Base-by-base conservation (phyloP, 1,140 invertebrate genomes). In the Theocolax elegans region DNA sequence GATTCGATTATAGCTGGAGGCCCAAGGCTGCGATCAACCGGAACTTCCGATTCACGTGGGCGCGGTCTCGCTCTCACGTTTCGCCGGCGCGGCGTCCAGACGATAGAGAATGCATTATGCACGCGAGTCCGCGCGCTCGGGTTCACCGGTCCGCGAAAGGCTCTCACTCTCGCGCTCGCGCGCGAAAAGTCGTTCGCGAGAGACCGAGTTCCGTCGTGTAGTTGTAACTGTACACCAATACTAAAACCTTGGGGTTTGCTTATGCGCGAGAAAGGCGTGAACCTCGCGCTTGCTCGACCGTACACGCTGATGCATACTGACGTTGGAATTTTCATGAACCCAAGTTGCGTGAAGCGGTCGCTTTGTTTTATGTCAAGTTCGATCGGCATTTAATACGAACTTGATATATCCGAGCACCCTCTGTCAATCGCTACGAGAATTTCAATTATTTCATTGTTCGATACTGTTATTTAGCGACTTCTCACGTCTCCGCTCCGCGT, bases 101-200 rank as follows among this genome's bases (percentile, higher is more conserved):
- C 17, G 27, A 49, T 42, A 60, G 58, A 21, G 35, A 60, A 40
- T 65, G 35, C 29, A 62, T 60, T 60, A 66, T 54, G 71, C 53
- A 67, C 46, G 10, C 19, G 12, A 7, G 2, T 3, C 1, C 12
- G 25, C 12, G 1, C 21, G 9, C 23, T n/a, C 7, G 75, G 67
- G 77, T 81, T 83, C 77, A 78, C 66, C 75, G 77, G 77, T 80
- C 80, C 78, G 77, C 12, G 71, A 80, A 81, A 81, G 78, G 72
- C 79, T 70, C 76, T 78, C 74, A 78, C 77, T 80, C 76, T 74
- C 49, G 62, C 48, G 29, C 1, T 8, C 44, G 15, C 17, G 23
- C 44, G 46, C 48, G 58, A 62, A 68, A 60, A 60, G 31, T 68
- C 66, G 44, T 10, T 35, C 27, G 54, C 4, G n/a, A n/a, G n/a